Evolutionary conservation across 1,140 invertebrate species (phyloP), one percentile per base, ranked within the genome.

Genomic region (Hesperophylax magnus): DNA sequence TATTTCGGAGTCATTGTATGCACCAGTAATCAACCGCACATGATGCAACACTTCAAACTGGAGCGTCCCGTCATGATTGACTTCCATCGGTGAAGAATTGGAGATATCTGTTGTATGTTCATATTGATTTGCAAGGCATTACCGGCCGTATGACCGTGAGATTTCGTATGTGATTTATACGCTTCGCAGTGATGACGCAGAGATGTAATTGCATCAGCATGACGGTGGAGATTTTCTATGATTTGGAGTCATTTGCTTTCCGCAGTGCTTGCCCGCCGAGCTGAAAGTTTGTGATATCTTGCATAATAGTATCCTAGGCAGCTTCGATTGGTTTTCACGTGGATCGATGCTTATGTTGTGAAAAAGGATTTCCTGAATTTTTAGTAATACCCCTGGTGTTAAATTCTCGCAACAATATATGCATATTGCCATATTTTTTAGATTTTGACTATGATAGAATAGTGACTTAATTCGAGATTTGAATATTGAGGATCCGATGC

Each of bases 61-160:
- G 72, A 76, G 72, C 56, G 72, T 72, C 69, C 39, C 34, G 69
- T 72, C 69, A 72, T 72, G 69, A 72, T 72, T 27, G 69, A 54
- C 47, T 72, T 72, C 69, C 69, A 54, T 72, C 69, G 20, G 27
- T 47, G 39, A 14, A 47, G 39, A 47, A 47, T 47, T 3, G 11
- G 39, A 47, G 39, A 47, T 47, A 47, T 47, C 39, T 31, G 24
- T 20, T 65, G 20, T 65, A n/a, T 65, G 34, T 34, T 8, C 3
- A 34, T 34, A 34, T 34, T 34, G 34, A 34, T 34, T 34, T 34
- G 34, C 34, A 34, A 34, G 34, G 34, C 34, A 34, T 34, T 34
- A 34, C 7, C 34, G 7, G 18, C 14, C 17, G 24, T n/a, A 17
- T 31, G 17, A n/a, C 63, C 1, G 14, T 34, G 24, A n/a, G 14